Percentiles rank a stretch among this genome's conserved stretches.
These are phyloP conservation scores for Zelostemma sp. DNA, from an alignment of 1,140 invertebrate genomes.

Conservation along the genomic window DNA sequence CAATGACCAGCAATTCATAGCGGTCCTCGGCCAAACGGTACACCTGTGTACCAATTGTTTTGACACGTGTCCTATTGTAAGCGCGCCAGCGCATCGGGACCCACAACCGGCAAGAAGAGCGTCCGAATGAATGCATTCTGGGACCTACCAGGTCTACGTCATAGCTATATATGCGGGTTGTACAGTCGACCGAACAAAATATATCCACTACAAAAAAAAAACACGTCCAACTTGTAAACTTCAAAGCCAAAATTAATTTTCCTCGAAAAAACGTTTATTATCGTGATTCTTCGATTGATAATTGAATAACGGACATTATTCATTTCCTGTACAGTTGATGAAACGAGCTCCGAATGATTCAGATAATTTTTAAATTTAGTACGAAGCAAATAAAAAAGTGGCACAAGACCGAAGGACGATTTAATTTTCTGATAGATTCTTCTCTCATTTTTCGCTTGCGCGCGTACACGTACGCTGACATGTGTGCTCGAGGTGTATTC, in stretches of 20 bases:
- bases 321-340: too few species aligned
- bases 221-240: background rate
- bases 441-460: slow-evolving; percentile 16
- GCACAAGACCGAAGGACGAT: slow-evolving; percentile 46
- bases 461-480: slow-evolving; percentile 1
- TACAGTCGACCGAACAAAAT: slow-evolving; percentile 30
- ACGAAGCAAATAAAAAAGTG: slow-evolving; percentile 8
- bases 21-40: slow-evolving; percentile 36
- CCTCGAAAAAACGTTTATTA: too few species aligned
- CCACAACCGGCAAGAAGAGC: slow-evolving; percentile 19
- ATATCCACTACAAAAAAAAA: background rate
- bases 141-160: slow-evolving; percentile 20
- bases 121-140: slow-evolving; percentile 23
- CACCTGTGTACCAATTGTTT: slow-evolving; percentile 66
- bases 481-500: background rate
- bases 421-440: slow-evolving; percentile 62
- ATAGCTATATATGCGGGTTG: slow-evolving; percentile 51
- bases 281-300: too few species aligned
- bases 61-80: slow-evolving; percentile 63
- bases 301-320: too few species aligned
- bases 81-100: slow-evolving; percentile 15
- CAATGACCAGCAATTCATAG: slow-evolving; percentile 48
- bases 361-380: background rate
- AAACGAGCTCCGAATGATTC: too few species aligned
- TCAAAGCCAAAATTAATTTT: background rate